A percentile compares a stretch with the other conserved stretches of the same genome.
Evolutionary conservation across 2,113 vertebrate genomes (phyloP).

Genomic region (Sphyrna mokarran): DNA sequence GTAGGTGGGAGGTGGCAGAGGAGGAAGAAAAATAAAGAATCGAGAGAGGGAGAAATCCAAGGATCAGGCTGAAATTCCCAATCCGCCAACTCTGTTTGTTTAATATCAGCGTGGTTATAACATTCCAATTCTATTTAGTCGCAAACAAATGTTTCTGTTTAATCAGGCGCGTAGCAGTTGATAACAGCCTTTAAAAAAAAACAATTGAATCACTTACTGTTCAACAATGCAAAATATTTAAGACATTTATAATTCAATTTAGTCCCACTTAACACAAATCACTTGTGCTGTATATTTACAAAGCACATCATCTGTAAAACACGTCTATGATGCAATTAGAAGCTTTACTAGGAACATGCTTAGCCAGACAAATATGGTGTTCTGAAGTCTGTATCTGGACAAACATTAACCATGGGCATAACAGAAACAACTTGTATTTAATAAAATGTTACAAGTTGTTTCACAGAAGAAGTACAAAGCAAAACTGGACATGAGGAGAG

Average conservation of each 20-base stretch:
- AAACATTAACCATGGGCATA: too few relatives aligned
- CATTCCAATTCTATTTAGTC: not conserved
- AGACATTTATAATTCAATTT: conserved; percentile 27
- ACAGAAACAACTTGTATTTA: too few relatives aligned
- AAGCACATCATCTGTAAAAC: conserved; percentile 6
- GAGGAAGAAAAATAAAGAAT: too few relatives aligned
- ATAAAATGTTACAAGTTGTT: too few relatives aligned
- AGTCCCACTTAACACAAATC: not conserved
- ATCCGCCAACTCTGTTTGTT: not conserved
- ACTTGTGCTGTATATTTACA: conserved; percentile 10
- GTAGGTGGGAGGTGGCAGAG: too few relatives aligned
- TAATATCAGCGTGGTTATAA: not conserved
- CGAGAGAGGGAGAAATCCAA: not conserved
- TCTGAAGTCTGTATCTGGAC: too few relatives aligned
- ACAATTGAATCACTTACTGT: not conserved
- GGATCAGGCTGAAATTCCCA: not conserved
- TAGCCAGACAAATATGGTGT: not conserved
- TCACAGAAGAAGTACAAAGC: too few relatives aligned
- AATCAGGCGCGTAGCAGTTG: not conserved
- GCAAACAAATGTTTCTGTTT: not conserved
- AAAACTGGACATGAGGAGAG: too few relatives aligned
- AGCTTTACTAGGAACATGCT: not conserved
- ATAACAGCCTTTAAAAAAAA: not conserved
- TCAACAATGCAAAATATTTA: conserved; percentile 12
- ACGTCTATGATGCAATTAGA: not conserved